These are phyloP conservation scores for Tichodroma muraria DNA, from an alignment of 2,113 vertebrate species.

Conservation along the genomic window DNA sequence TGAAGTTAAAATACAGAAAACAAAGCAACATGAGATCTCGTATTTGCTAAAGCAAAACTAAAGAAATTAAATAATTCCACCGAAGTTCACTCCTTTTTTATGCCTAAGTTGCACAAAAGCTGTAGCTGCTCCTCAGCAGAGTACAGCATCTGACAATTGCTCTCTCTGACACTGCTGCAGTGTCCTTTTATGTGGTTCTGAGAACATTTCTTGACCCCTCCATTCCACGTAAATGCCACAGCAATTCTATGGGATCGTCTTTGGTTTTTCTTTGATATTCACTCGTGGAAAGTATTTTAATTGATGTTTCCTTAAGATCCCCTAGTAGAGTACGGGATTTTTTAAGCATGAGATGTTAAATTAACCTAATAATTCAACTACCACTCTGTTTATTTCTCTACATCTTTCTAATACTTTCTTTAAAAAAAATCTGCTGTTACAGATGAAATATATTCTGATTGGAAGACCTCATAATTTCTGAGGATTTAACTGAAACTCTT, in stretches of 20 bases:
- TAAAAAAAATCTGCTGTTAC: background rate
- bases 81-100: background rate
- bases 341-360: background rate
- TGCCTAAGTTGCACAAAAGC: background rate
- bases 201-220: background rate
- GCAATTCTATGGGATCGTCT: background rate
- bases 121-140: background rate
- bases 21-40: background rate
- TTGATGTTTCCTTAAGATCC: background rate
- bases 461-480: background rate
- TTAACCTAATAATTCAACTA: background rate
- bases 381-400: background rate
- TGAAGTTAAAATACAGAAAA: background rate
- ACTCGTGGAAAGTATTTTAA: background rate
- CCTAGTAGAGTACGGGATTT: background rate
- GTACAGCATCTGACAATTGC: background rate
- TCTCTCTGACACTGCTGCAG: background rate
- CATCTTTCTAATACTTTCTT: background rate
- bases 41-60: background rate
- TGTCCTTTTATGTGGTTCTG: background rate
- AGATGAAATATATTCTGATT: background rate
- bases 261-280: background rate
- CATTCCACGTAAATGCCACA: background rate
- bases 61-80: background rate
- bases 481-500: background rate